These are phyloP conservation scores for Eupsittula cactorum DNA, from an alignment of 2,113 vertebrate species.

Conservation along the genomic window DNA sequence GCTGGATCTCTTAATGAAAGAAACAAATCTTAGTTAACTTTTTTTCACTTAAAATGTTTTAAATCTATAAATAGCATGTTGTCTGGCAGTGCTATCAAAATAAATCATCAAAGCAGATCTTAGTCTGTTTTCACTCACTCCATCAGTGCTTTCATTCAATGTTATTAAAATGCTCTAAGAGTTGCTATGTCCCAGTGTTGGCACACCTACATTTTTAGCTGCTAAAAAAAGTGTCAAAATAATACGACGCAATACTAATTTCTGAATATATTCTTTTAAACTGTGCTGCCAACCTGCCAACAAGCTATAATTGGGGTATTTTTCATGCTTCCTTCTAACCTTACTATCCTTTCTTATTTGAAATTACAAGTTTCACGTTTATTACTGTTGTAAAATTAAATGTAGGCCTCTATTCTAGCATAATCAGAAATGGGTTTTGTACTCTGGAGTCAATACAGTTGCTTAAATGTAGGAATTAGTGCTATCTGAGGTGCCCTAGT, in stretches of 20 bases:
- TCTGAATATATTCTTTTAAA: background rate
- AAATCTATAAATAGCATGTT: background rate
- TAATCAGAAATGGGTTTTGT: background rate
- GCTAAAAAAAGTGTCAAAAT: background rate
- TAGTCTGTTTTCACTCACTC: background rate
- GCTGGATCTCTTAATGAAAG: background rate
- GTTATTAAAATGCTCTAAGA: background rate
- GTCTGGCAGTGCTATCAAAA: background rate
- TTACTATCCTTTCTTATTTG: background rate
- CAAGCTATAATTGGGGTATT: rapidly evolving
- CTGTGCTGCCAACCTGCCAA: background rate
- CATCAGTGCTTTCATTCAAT: background rate
- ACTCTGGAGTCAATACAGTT: background rate
- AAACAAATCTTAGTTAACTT: background rate
- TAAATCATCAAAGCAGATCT: background rate
- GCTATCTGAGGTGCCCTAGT: background rate
- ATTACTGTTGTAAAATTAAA: background rate
- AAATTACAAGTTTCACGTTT: background rate
- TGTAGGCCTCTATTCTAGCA: background rate
- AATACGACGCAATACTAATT: background rate
- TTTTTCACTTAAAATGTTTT: background rate
- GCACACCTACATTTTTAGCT: background rate
- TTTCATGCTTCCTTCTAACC: background rate
- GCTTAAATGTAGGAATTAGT: background rate
- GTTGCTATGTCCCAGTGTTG: background rate